Evolutionary conservation across 2,888 invertebrate species (phyloP), one percentile per base, ranked within the genome.

Genomic region (Lymantria monacha): DNA sequence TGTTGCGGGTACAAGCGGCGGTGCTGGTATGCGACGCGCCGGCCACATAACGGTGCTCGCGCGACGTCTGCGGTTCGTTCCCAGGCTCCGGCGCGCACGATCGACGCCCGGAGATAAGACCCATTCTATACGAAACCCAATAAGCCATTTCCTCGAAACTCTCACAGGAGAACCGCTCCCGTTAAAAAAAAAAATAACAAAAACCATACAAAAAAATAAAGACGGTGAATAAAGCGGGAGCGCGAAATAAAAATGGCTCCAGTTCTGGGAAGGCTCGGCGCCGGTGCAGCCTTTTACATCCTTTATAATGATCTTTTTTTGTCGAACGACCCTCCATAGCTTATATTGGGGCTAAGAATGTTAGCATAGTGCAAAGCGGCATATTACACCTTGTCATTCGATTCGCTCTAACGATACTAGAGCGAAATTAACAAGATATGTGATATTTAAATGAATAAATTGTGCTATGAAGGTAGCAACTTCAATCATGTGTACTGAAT

Each of bases 231-330:
- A 90, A 85, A 83, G 86, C 87, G 83, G 86, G 87, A 86, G 85
- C 87, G 86, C 89, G 80, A 89, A 89, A 89, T 87, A 87, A 90
- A 89, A 91, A 90, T 90, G 86, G 88, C 70, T 76, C 70, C 81
- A 79, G 74, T 90, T 90, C 90, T 87, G 85, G 81, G 90, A 91
- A 90, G 89, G 86, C 74, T 76, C 87, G 86, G 83, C 86, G 87
- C 87, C 87, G 87, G 80, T 81, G 84, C 81, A 83, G 83, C 83
- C 87, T 87, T n/a, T 87, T 86, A 85, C 80, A 86, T 86, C 83
- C 81, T 86, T 87, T 87, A 83, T 89, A 88, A 88, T 85, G 85
- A 86, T 84, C 79, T 76, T 81, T 89, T 89, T 89, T 90, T 89
- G 83, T 83, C 58, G 64, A 76, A 74, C 79, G 81, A 80, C 83